These are phyloP conservation scores for Oreocharis arfaki DNA, from an alignment of 2,113 vertebrate genomes.

Conservation along the genomic window DNA sequence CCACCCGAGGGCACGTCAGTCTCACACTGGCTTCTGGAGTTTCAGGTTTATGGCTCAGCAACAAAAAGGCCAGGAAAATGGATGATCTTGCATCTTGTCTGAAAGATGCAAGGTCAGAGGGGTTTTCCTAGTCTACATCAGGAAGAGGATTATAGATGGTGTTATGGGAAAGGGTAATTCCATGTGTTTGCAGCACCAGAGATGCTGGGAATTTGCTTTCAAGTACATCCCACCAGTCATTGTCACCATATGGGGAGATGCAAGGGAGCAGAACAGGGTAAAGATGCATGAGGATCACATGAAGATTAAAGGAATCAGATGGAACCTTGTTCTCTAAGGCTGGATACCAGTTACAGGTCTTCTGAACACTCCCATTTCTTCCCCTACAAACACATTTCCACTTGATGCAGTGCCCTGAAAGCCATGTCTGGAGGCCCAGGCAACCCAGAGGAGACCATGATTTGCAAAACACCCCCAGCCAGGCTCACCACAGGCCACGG, in stretches of 20 bases:
- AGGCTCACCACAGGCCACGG: neutral
- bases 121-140: neutral
- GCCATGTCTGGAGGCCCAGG: fast-evolving
- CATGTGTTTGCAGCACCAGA: neutral
- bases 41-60: neutral
- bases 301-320: neutral
- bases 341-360: neutral
- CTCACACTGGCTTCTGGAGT: neutral
- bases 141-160: neutral
- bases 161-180: neutral
- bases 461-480: neutral
- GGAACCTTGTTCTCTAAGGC: neutral
- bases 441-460: neutral
- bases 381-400: neutral
- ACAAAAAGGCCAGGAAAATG: neutral
- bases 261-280: neutral
- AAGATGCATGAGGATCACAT: neutral
- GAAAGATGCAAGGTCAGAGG: neutral
- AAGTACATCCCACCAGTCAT: neutral
- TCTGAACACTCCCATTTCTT: neutral
- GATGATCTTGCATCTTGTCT: neutral
- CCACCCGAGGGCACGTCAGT: neutral
- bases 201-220: neutral
- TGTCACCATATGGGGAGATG: neutral
- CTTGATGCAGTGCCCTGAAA: neutral